Conservation (phyloP, 1,140 invertebrate genomes). For the Hypsibius dujardini region DNA sequence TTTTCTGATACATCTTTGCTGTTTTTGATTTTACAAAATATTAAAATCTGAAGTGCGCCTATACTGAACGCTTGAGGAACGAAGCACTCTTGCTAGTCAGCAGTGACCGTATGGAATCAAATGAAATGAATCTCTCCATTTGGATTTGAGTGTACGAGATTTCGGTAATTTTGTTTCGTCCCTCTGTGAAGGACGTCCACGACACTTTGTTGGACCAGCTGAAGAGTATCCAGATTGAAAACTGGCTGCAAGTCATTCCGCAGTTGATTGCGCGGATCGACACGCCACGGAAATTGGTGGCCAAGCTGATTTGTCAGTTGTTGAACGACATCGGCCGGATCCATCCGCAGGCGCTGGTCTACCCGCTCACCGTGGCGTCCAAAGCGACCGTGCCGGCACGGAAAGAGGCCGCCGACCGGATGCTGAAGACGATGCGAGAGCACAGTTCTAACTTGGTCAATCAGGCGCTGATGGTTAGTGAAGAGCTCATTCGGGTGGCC, state of each 20-base stretch:
- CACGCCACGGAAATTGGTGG: conserved; percentile 65
- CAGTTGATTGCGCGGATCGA: conserved; percentile 95
- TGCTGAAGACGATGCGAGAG: conserved; percentile 84
- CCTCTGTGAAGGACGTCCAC: conserved; percentile 49
- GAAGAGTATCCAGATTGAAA: conserved; percentile 81
- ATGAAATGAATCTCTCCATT: no score
- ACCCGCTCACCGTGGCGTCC: conserved; percentile 87
- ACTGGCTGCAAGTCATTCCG: conserved; percentile 97
- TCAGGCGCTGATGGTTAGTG: conserved; percentile 74
- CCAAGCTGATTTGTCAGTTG: conserved; percentile 72
- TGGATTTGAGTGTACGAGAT: no score
- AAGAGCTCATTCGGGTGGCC: conserved; percentile 90
- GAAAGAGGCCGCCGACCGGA: conserved; percentile 76
- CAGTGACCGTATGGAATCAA: no score
- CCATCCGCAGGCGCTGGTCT: conserved; percentile 70
- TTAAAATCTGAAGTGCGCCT: no score
- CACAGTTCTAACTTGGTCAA: conserved; percentile 75
- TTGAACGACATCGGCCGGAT: conserved; percentile 73
- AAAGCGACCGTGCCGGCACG: conserved; percentile 71
- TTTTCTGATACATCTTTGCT: no score
- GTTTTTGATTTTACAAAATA: no score
- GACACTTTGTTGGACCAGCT: conserved; percentile 81
- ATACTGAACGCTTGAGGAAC: no score
- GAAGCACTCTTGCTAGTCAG: no score
- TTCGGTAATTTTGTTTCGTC: no score